phyloP scores from a whole-genome alignment of 2,113 vertebrate genomes.

The Brachionichthys hirsutus region DNA sequence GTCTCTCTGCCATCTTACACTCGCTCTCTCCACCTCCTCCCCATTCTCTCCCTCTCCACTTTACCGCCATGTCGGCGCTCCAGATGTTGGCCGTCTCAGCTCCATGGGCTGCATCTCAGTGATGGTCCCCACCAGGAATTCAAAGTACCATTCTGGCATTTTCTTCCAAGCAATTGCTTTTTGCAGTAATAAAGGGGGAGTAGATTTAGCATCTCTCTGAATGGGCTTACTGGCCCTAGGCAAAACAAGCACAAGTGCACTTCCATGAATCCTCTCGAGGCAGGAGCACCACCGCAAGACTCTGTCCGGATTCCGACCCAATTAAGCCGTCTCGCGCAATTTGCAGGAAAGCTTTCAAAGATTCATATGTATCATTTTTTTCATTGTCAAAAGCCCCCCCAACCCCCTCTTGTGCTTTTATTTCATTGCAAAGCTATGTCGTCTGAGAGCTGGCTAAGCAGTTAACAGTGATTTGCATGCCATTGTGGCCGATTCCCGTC shows the following conservation, averaged over 20 bases:
- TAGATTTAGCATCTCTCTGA: conserved; percentile 72
- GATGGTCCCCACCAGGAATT: conserved; percentile 76
- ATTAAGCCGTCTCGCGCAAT: conserved; percentile 55
- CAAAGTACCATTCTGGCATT: conserved; percentile 73
- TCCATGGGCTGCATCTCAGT: conserved; percentile 64
- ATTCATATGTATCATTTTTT: conserved; percentile 47
- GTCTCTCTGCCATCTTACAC: background rate
- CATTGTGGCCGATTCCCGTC: background rate
- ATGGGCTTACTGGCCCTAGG: conserved; percentile 67
- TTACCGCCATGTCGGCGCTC: conserved; percentile 62
- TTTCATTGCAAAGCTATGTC: background rate
- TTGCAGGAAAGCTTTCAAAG: conserved; percentile 39
- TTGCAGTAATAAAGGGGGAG: conserved; percentile 74
- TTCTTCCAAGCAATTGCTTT: conserved; percentile 76
- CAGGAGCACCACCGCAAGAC: conserved; percentile 30
- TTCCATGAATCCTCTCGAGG: conserved; percentile 61
- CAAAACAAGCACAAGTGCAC: conserved; percentile 66
- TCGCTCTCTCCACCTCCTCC: background rate
- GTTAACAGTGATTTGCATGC: background rate
- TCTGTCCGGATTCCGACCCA: conserved; percentile 57
- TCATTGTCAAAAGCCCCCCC: conserved; percentile 30
- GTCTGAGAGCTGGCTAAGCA: conserved; percentile 1
- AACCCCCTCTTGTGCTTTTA: background rate
- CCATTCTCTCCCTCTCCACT: conserved; percentile 30
- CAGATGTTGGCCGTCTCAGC: conserved; percentile 74